These are phyloP conservation scores for Isurus oxyrinchus DNA, from an alignment of 2,113 vertebrate genomes.

Conservation along the genomic window DNA sequence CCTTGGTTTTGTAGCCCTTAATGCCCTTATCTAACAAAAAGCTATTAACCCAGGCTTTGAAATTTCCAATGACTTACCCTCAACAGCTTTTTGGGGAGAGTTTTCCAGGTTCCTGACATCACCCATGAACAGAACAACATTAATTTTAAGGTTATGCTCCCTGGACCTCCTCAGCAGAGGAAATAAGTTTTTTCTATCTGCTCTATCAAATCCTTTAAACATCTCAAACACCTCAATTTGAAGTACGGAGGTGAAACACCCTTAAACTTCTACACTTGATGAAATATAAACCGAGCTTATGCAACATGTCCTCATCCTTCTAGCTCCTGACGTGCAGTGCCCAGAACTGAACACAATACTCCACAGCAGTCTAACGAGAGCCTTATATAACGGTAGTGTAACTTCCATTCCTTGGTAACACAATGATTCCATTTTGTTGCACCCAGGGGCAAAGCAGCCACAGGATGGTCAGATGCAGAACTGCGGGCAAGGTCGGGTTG, in stretches of 20 bases:
- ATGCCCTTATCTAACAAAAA: background rate
- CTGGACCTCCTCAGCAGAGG: background rate
- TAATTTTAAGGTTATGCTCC: background rate
- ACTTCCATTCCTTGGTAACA: background rate
- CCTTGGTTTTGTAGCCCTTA: background rate
- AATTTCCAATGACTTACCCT: background rate
- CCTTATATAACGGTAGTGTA: background rate
- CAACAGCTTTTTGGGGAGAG: background rate
- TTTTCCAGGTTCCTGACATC: background rate
- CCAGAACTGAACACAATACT: background rate
- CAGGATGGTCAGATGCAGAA: conserved; percentile 48
- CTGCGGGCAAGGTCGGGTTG: conserved; percentile 46
- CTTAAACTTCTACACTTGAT: background rate
- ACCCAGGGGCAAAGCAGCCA: conserved; percentile 49
- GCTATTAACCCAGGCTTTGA: background rate
- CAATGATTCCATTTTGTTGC: conserved; percentile 38
- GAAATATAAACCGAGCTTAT: background rate
- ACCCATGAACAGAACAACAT: background rate
- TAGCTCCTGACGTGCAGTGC: background rate
- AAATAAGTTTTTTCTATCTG: background rate
- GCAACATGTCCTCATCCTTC: background rate
- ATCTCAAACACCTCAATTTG: background rate
- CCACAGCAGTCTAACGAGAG: background rate
- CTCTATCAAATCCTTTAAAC: background rate
- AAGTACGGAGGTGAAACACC: too few species aligned